These are phyloP conservation scores for Euglossa dilemma DNA, from an alignment of 1,140 invertebrate species.

Conservation along the genomic window DNA sequence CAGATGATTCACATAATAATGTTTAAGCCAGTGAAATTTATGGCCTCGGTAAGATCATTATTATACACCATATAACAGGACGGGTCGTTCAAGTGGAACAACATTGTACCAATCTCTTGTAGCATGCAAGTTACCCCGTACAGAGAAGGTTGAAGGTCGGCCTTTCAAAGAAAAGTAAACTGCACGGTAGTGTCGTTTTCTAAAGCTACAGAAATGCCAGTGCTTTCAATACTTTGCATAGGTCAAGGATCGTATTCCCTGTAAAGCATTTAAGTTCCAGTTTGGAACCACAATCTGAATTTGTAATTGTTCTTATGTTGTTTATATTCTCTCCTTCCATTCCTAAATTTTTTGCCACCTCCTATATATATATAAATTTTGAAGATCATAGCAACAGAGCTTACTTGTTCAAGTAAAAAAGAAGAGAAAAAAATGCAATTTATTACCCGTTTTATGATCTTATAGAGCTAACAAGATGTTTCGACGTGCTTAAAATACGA, in stretches of 20 bases:
- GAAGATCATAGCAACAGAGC: neutral
- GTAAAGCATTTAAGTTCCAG: neutral
- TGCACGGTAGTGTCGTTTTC: constrained; percentile 29
- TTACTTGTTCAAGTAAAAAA: neutral
- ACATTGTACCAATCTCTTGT: constrained; percentile 39
- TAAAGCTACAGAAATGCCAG: constrained; percentile 53
- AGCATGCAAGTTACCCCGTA: constrained; percentile 42
- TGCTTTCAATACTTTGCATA: constrained; percentile 40
- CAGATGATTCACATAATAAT: neutral
- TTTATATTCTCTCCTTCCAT: neutral
- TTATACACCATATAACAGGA: constrained; percentile 40
- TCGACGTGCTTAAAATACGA: neutral
- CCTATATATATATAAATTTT: neutral
- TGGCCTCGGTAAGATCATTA: constrained; percentile 23
- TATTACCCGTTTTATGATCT: neutral
- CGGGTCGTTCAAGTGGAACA: constrained; percentile 53
- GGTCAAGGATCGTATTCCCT: constrained; percentile 42
- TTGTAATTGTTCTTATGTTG: neutral
- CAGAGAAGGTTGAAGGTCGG: constrained; percentile 49
- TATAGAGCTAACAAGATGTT: neutral
- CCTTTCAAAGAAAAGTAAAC: constrained; percentile 55
- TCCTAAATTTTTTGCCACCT: neutral
- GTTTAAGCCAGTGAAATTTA: constrained; percentile 17
- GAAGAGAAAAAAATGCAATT: neutral
- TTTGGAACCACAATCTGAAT: neutral